Evolutionary conservation across 2,113 vertebrate genomes (phyloP).

Genomic region (Grus americana): DNA sequence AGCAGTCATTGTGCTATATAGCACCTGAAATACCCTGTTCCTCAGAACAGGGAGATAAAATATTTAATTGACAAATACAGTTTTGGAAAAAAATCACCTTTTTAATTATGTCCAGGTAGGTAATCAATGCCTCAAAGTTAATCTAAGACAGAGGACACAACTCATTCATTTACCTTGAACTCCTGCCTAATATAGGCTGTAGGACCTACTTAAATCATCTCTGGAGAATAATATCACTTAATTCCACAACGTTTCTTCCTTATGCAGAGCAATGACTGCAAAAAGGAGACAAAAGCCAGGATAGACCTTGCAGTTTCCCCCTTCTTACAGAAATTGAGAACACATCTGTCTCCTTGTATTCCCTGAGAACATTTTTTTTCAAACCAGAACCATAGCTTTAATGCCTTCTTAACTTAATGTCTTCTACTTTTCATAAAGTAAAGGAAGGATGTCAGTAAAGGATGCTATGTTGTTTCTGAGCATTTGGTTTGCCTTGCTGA

Average conservation of each 20-base stretch:
- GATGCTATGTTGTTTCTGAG: not conserved
- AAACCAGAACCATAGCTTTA: not conserved
- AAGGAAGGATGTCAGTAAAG: not conserved
- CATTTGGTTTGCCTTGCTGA: not conserved
- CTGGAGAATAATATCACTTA: slow-evolving; percentile 16
- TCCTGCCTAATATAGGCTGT: slow-evolving; percentile 10
- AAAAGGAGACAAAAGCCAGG: not conserved
- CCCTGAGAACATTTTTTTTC: not conserved
- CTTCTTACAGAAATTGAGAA: not conserved
- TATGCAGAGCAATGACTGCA: not conserved
- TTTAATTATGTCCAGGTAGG: not conserved
- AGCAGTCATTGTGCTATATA: not conserved
- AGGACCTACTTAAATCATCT: slow-evolving; percentile 32
- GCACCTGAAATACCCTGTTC: not conserved
- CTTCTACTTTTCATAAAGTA: not conserved
- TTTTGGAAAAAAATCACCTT: not conserved
- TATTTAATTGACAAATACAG: not conserved
- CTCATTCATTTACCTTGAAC: not conserved
- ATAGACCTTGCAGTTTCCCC: not conserved
- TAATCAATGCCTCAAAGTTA: slow-evolving; percentile 15
- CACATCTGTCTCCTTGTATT: not conserved
- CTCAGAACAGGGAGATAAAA: not conserved
- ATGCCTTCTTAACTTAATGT: not conserved
- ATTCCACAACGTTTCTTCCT: not conserved
- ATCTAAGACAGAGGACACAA: not conserved